Evolutionary conservation across 2,797 vertebrate species (phyloP).

Genomic region (Rhinella marina): DNA sequence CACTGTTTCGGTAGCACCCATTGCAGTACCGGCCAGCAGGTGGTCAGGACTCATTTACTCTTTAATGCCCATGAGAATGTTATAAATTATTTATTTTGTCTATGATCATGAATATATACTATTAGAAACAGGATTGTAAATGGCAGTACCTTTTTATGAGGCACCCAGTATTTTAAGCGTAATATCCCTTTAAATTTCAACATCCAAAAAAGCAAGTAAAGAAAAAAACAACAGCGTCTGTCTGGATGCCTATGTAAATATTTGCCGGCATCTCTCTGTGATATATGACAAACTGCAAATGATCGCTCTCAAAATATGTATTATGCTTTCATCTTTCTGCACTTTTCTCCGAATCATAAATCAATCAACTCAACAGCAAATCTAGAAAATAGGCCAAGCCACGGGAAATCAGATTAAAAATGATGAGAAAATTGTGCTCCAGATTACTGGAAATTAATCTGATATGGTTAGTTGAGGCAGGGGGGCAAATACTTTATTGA

Average conservation of each 20-base stretch:
- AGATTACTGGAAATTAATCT: constrained; percentile 61
- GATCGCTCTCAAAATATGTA: constrained; percentile 30
- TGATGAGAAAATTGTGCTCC: constrained; percentile 58
- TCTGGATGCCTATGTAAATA: not conserved
- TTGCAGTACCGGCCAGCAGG: too few relatives aligned
- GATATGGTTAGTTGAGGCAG: constrained; percentile 45
- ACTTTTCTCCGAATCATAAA: constrained; percentile 31
- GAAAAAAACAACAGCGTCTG: too few relatives aligned
- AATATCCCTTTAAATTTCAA: constrained; percentile 1
- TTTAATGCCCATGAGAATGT: too few relatives aligned
- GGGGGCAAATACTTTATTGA: constrained; percentile 51
- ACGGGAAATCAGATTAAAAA: constrained; percentile 50
- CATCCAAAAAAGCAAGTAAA: too few relatives aligned
- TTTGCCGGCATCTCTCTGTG: not conserved
- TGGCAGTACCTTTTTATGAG: not conserved
- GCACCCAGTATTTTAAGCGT: not conserved
- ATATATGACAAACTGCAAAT: constrained; percentile 20
- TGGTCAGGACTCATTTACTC: too few relatives aligned
- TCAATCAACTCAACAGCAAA: constrained; percentile 42
- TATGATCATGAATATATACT: not conserved
- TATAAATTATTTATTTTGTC: not conserved
- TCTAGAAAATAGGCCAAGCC: constrained; percentile 43
- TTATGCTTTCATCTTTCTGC: constrained; percentile 33
- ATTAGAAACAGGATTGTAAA: not conserved
- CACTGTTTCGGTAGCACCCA: too few relatives aligned